Conservation (phyloP, 2,113 vertebrate genomes). For the Indri indri region DNA sequence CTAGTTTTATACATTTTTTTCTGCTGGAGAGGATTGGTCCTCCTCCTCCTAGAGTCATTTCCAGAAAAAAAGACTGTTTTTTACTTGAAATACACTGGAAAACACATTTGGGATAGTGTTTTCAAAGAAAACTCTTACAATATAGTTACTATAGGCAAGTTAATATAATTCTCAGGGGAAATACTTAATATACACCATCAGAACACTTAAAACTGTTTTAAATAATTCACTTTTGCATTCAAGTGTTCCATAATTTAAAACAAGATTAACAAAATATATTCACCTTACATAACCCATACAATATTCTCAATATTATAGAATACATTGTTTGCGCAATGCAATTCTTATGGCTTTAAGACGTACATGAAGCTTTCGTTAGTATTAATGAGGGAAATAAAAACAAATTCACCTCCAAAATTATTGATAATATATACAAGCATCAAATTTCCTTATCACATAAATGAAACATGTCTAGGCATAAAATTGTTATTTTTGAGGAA, state of each 20-base stretch:
- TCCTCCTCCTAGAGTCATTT: not conserved
- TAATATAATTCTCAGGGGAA: not conserved
- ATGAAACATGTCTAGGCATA: slow-evolving; percentile 21
- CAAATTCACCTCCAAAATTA: slow-evolving; percentile 39
- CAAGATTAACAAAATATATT: slow-evolving; percentile 38
- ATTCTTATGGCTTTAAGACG: not conserved
- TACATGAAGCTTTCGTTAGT: slow-evolving; percentile 58
- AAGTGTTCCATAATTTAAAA: not conserved
- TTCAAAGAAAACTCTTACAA: not conserved
- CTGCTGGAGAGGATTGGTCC: not conserved
- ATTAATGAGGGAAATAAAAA: slow-evolving; percentile 65
- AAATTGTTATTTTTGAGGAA: not conserved
- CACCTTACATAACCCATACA: not conserved
- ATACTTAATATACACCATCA: not conserved
- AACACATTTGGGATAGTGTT: not conserved
- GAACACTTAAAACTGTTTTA: not conserved
- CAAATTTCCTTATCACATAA: slow-evolving; percentile 56
- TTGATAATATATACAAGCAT: slow-evolving; percentile 18
- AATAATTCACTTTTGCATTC: not conserved
- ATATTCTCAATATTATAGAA: slow-evolving; percentile 16
- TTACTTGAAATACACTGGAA: not conserved
- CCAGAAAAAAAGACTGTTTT: not conserved
- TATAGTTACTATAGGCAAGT: not conserved
- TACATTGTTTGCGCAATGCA: slow-evolving; percentile 43
- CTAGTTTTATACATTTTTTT: not conserved